These are phyloP conservation scores for Drosophila kanekoi DNA, from an alignment of 2,888 invertebrate species.

Conservation along the genomic window DNA sequence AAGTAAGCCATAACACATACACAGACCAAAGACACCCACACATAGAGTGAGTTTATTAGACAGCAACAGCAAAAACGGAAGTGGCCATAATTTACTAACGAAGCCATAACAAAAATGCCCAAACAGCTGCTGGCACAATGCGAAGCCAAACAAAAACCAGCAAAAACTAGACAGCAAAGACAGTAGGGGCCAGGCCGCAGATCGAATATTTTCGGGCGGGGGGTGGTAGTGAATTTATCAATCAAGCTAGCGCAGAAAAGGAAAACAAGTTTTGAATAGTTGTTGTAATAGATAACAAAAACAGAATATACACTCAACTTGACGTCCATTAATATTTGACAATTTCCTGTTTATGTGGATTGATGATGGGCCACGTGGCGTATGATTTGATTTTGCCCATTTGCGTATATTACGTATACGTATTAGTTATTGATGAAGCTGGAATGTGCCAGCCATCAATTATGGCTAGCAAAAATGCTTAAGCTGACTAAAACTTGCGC, in stretches of 20 bases:
- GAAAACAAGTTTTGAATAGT: constrained; percentile 69
- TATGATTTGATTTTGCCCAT: constrained; percentile 67
- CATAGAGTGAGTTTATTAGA: constrained; percentile 71
- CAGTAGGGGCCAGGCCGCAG: background rate
- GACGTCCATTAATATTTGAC: constrained; percentile 77
- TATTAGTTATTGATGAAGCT: constrained; percentile 66
- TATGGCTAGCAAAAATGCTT: constrained; percentile 36
- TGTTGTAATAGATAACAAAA: constrained; percentile 60
- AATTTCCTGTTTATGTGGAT: constrained; percentile 66
- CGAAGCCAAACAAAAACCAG: constrained; percentile 28
- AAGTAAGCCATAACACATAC: constrained; percentile 71
- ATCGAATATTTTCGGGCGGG: background rate
- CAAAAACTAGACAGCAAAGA: constrained; percentile 2
- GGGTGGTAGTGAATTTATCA: constrained; percentile 68
- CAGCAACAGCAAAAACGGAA: constrained; percentile 73
- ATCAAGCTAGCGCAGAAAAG: constrained; percentile 63
- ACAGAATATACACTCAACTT: constrained; percentile 42
- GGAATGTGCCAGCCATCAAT: constrained; percentile 68
- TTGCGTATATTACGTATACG: constrained; percentile 68
- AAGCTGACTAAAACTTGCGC: constrained; percentile 12
- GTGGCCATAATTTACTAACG: constrained; percentile 79
- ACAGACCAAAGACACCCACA: constrained; percentile 19
- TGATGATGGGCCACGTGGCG: constrained; percentile 61
- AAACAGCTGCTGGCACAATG: constrained; percentile 38
- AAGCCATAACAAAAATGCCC: constrained; percentile 69